Conservation (phyloP, 2,113 vertebrate genomes). For the Oncorhynchus mykiss region DNA sequence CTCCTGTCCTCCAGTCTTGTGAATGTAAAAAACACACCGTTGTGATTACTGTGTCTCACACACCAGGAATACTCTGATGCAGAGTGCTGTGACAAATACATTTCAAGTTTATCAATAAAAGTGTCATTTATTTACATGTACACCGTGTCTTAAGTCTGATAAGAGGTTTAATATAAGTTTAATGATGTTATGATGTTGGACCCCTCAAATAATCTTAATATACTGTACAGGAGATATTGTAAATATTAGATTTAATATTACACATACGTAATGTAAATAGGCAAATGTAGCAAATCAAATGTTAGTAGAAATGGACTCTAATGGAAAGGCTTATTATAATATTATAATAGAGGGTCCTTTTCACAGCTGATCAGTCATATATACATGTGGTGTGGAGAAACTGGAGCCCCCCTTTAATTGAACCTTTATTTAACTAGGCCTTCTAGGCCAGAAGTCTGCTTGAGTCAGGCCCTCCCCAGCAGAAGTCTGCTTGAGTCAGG, state of each 20-base stretch:
- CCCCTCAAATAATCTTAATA: too few species aligned
- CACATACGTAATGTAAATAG: too few species aligned
- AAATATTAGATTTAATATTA: too few species aligned
- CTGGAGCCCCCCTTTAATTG: neutral
- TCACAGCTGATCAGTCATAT: neutral
- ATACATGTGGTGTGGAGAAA: neutral
- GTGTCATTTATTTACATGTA: neutral
- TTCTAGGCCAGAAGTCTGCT: too few species aligned
- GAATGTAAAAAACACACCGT: conserved; percentile 21
- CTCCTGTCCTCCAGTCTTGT: neutral
- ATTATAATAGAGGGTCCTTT: neutral
- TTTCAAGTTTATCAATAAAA: conserved; percentile 21
- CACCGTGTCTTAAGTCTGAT: neutral
- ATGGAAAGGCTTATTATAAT: neutral
- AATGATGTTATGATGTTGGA: too few species aligned
- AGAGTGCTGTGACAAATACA: conserved; percentile 33
- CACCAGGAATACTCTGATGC: conserved; percentile 19
- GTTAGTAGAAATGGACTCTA: neutral
- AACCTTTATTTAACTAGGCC: too few species aligned
- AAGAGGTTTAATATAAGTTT: neutral
- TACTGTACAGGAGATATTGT: too few species aligned
- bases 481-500: too few species aligned
- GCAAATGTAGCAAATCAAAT: neutral
- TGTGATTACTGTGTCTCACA: conserved; percentile 13
- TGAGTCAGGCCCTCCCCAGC: too few species aligned